Evolutionary conservation across 2,113 vertebrate species (phyloP).

Genomic region (Ranitomeya variabilis): DNA sequence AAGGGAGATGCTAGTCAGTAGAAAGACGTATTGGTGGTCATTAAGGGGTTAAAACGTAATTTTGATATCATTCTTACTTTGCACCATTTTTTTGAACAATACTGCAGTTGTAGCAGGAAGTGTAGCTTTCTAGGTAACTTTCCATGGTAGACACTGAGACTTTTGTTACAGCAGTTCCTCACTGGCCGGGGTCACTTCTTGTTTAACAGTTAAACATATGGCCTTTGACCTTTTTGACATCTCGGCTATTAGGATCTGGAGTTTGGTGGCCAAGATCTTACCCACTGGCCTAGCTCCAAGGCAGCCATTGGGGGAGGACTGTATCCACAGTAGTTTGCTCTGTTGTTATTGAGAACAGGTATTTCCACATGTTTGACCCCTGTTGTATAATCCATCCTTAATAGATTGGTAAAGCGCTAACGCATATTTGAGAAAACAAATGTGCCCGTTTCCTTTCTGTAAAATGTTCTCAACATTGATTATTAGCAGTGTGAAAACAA

Average conservation of each 20-base stretch:
- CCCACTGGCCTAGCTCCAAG: neutral
- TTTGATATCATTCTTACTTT: too few relatives aligned
- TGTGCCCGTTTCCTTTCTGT: neutral
- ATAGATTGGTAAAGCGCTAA: neutral
- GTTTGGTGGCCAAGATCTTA: neutral
- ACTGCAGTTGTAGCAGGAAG: too few relatives aligned
- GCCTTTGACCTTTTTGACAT: neutral
- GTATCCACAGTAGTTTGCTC: neutral
- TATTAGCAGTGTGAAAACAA: constrained; percentile 25
- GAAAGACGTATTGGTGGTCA: too few relatives aligned
- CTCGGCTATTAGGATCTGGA: neutral
- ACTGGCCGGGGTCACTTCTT: neutral
- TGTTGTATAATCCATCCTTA: neutral
- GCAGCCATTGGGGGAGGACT: neutral
- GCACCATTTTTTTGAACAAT: too few relatives aligned
- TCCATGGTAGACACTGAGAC: too few relatives aligned
- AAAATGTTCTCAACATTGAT: neutral
- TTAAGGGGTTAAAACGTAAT: too few relatives aligned
- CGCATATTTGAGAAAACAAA: neutral
- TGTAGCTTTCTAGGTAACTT: too few relatives aligned
- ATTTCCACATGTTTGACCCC: neutral
- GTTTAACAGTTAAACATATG: neutral
- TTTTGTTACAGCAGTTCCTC: neutral
- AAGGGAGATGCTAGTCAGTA: too few relatives aligned
- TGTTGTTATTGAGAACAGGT: neutral